Evolutionary conservation across 2,888 invertebrate species (phyloP), one percentile per base, ranked within the genome.

Genomic region (Tholera decimalis): DNA sequence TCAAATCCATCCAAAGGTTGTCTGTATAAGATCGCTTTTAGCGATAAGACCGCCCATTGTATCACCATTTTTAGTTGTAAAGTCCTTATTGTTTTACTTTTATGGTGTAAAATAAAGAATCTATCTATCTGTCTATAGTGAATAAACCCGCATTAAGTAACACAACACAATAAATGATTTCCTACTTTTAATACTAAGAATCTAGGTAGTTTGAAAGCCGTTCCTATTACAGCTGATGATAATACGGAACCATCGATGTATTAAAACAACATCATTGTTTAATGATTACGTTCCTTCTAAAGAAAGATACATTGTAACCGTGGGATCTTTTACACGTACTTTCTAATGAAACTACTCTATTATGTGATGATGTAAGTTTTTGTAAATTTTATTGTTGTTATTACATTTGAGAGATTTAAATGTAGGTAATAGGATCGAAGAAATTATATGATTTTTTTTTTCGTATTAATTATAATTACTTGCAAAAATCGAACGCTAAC

Each of bases 331-430:
- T n/a, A 43, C 13, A 20, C 11, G 9, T 20, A 74, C 55, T 72
- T 69, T 72, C 72, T 50, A 72, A 61, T 51, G 75, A 68, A 72
- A 74, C 35, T 46, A 7, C 13, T 73, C 18, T 28, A 28, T 8
- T 22, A 67, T 11, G 24, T 73, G 74, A 73, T 37, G 37, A 73
- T 37, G 37, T 53, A 61, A 55, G 24, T 72, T 72, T 69, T 74
- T 68, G 22, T 55, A 47, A 61, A 24, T 44, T n/a, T 24, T 11
- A n/a, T 46, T 15, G 15, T 44, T 35, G 9, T 15, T 35, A 22
- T 22, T 46, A 39, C n/a, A 39, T 59, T 47, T 26, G 13, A 24
- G 35, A 35, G 11, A 22, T 33, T 41, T 33, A 5, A 0, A 20
- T 4, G 20, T 30, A n/a, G 2, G 18, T 37, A 6, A 18, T 24